Conservation (phyloP, 2,888 invertebrate genomes). For the Busseola fusca region DNA sequence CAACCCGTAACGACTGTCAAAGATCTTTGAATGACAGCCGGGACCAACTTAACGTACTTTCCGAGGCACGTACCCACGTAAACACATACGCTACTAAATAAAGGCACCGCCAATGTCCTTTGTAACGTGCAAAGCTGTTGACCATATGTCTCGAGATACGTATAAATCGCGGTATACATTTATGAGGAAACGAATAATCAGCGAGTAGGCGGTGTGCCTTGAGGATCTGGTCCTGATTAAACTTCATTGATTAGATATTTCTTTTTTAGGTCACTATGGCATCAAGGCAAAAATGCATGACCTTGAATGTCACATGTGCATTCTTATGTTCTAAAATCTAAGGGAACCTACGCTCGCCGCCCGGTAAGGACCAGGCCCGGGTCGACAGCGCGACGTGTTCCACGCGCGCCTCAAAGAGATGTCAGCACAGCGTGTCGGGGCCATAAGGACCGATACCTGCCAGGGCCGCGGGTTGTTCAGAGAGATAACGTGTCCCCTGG, state of each 20-base stretch:
- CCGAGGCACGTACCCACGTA: background rate
- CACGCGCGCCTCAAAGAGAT: too few species aligned
- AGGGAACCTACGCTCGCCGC: too few species aligned
- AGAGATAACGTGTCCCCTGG: too few species aligned
- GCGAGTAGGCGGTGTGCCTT: conserved; percentile 28
- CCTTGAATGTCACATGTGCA: background rate
- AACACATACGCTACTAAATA: background rate
- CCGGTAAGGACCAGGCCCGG: too few species aligned
- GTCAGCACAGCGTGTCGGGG: too few species aligned
- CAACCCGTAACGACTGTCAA: too few species aligned
- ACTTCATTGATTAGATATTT: background rate
- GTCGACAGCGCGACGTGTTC: too few species aligned
- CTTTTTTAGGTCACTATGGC: background rate
- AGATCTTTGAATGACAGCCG: too few species aligned
- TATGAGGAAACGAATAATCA: conserved; percentile 36
- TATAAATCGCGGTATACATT: conserved; percentile 23
- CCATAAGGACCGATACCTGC: too few species aligned
- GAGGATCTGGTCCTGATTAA: background rate
- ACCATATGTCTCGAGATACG: background rate
- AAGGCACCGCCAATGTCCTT: background rate
- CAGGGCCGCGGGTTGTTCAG: too few species aligned
- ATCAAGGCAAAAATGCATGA: background rate
- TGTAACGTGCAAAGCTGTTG: background rate
- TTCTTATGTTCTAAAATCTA: background rate
- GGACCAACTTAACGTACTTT: too few species aligned